Evolutionary conservation across 2,888 invertebrate species (phyloP).

Genomic region (Alviniconcha strummeri): DNA sequence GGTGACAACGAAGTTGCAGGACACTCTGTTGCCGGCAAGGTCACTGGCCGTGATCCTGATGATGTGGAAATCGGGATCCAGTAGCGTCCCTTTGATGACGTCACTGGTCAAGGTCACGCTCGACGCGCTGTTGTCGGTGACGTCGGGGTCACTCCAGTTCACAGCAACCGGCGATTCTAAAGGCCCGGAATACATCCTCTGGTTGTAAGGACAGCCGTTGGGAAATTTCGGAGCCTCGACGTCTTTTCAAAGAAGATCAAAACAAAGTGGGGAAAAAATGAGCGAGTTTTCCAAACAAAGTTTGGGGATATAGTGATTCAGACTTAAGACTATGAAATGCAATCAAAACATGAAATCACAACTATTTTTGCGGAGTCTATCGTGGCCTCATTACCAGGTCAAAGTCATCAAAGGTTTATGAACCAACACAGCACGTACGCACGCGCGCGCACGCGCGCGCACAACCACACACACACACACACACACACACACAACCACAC

Average conservation of each 20-base stretch:
- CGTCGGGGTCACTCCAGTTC: constrained; percentile 25
- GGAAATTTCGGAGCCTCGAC: constrained; percentile 1
- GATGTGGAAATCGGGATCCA: not conserved
- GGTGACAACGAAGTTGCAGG: constrained; percentile 13
- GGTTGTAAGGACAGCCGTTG: constrained; percentile 5
- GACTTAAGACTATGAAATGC: no score
- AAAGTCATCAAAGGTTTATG: no score
- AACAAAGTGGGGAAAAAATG: no score
- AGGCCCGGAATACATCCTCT: constrained; percentile 10
- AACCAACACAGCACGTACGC: no score
- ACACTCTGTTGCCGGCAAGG: not conserved
- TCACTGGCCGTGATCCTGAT: constrained; percentile 20
- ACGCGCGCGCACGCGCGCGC: no score
- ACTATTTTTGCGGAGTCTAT: no score
- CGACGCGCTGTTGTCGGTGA: constrained; percentile 30
- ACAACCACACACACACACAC: no score
- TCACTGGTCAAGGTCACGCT: constrained; percentile 21
- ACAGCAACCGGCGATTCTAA: not conserved
- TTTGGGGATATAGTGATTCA: no score
- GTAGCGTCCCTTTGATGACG: not conserved
- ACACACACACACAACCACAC: no score
- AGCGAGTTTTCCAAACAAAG: no score
- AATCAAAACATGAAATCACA: no score
- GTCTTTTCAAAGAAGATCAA: constrained; percentile 10
- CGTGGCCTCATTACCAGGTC: no score